Base-by-base conservation (phyloP, 2,113 vertebrate species). In the Myotis brandtii region DNA sequence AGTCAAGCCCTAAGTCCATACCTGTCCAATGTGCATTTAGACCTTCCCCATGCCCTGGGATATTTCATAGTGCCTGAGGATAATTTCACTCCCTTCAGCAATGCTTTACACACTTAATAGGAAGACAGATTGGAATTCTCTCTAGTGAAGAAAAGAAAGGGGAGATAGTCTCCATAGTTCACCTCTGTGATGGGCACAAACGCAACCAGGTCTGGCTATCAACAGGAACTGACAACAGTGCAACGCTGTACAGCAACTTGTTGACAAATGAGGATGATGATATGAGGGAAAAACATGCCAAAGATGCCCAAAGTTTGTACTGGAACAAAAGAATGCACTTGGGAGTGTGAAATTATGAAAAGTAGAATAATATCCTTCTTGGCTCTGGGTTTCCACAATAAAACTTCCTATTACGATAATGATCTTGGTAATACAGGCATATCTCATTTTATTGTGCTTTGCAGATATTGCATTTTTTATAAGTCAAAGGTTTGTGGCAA, bases 21-120 rank as follows among this genome's bases (percentile, higher is more conserved):
- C 52, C 40, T 92, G 6, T 69, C 37, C 37, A 40, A n/a, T 46
- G 54, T 66, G n/a, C 23, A 72, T 17, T 67, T 23, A 25, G 21
- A 54, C 5, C n/a, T 77, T 62, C 52, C 30, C n/a, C 11, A 48
- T 21, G 4, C 20, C 14, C 37, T 59, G 66, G 32, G 17, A 27
- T 80, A 90, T 67, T 93, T 52, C n/a, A 48, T 6, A 18, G 32
- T 40, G 34, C 21, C 46, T 40, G 14, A 40, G 37, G 34, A 43
- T 86, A 84, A 95, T 73, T 92, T 92, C 9, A 62, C 30, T 86
- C 32, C 48, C 73, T 92, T 90, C 72, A 85, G 10, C 5, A 76
- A 3, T 81, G 50, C 50, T 84, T 87, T 62, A 40, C 4, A 43
- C 5, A 76, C 37, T 25, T 86, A 16, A 66, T 52, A 70, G 43